Base-by-base conservation (phyloP, 2,113 vertebrate species). In the Rhineura floridana region DNA sequence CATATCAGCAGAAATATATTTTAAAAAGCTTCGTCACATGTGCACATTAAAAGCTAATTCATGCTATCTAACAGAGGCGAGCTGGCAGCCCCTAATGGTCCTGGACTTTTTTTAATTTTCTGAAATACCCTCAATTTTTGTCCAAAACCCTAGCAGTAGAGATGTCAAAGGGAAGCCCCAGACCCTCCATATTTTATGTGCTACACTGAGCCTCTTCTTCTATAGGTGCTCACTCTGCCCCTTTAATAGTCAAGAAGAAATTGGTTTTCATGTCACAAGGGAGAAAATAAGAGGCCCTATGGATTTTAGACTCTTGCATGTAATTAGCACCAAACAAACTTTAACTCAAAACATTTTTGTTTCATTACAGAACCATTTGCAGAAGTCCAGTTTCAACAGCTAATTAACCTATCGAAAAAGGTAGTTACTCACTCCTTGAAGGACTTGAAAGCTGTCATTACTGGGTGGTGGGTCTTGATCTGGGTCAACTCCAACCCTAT, bases 401-500 rank as follows among this genome's bases (percentile, higher is more conserved):
- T n/a, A 9, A 91, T 10, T 39, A 92, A 72, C 69, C 75, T 81
- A n/a, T 76, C 33, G 95, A 88, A 75, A 94, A 94, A 88, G 69
- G 89, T 88, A 83, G 87, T 94, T 92, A 96, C 98, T 99, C 97
- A 99, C 99, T 96, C 97, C 98, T 96, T 99, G 99, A 88, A 99
- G 96, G 93, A 99, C 98, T 97, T 99, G 98, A 96, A 99, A 99
- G 96, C 96, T 99, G 96, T 99, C 99, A 12, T 97, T 97, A 94
- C 96, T 98, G 52, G 96, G 96, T 91, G 98, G 98, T 79, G 96
- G 97, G 95, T 99, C 99, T 93, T 99, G 98, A 95, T 99, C 99
- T 82, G 98, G 97, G 90, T 99, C 99, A 94, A 99, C 98, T n/a
- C 98, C 99, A 88, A 99, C 99, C 96, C 99, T 99, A 91, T 87